Evolutionary conservation across 1,140 invertebrate genomes (phyloP), one percentile per base, ranked within the genome.

Genomic region (Apocrypta bakeri): DNA sequence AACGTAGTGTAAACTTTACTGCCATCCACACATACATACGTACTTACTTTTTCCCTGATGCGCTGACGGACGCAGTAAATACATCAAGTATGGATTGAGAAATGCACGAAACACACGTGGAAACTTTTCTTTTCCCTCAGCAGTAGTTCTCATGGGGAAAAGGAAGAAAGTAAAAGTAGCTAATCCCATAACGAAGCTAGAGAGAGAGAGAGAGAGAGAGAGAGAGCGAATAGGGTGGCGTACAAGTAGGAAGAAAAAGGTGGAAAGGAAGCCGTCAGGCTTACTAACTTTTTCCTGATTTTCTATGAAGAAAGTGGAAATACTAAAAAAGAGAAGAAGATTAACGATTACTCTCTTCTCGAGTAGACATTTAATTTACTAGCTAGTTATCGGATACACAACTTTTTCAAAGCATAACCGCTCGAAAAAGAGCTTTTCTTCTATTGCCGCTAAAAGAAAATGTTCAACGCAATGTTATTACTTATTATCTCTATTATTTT

Each of bases 271-370:
- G 71, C 37, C 37, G 71, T 24, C 37, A 9, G 71, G 71, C 71
- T 73, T 73, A 73, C 33, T 84, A 88, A 88, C 87, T 88, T 88
- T 88, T 87, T 86, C 85, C 86, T 85, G 86, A 87, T 86, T 88
- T 87, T 87, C 87, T 42, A 69, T 68, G 86, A 87, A 87, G 84
- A 84, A 33, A n/a, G n/a, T n/a, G 29, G 56, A 72, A 79, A 78
- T 73, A 81, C 63, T 61, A 64, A 82, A 56, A n/a, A 66, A 31
- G 25, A 66, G 17, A 24, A 21, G 33, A 69, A 69, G 68, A 69
- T 69, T 69, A 69, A 69, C 68, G 31, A 25, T 69, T 68, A 8
- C 27, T 68, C 0, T 29, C 31, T 24, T 37, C 31, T 37, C 7
- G 0, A 12, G 11, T n/a, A 12, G 64, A 69, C 68, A 69, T 69